Evolutionary conservation across 2,113 vertebrate species (phyloP), one percentile per base, ranked within the genome.

Genomic region (Grallaria varia): DNA sequence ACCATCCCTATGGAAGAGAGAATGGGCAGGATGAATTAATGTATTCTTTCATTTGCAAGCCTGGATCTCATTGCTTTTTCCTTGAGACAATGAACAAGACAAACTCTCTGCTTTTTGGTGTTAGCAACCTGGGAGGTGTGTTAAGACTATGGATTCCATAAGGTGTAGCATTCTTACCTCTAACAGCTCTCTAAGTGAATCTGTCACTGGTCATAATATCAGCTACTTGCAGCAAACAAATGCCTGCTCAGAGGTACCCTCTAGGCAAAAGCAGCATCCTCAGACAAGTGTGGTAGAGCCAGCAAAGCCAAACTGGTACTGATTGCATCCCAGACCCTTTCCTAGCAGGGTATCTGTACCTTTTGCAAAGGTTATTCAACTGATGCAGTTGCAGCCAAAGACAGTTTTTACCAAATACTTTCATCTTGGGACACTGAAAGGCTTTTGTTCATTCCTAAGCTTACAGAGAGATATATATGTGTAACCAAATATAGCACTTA

Each of bases 301-400:
- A 31, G 23, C 14, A 56, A 76, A 72, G 10, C 9, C n/a, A 62
- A 18, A 58, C 27, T 19, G 11, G 20, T 58, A 52, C 13, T 22
- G 52, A 17, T 80, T 75, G 39, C 2, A 5, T 31, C 31, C 13
- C 45, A 76, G 33, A 39, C 14, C 35, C 9, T 62, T 62, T 90
- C 28, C 25, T 16, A 31, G 25, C 10, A n/a, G 33, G 23, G 12
- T 19, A 59, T 16, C 17, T 4, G 0, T 33, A 40, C 0, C 0
- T 73, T 74, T 81, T 27, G 8, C 37, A 35, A 39, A 52, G 24
- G 10, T 62, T 52, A 23, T 77, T 82, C 66, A 49, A 18, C 12
- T 9, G 53, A 3, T 5, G 0, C 10, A 27, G 19, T 28, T 59
- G n/a, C 13, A 85, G 31, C 4, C 35, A n/a, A 68, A 76, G 37